phyloP scores from a whole-genome alignment of 2,888 invertebrate genomes.

The Linyphia triangularis region DNA sequence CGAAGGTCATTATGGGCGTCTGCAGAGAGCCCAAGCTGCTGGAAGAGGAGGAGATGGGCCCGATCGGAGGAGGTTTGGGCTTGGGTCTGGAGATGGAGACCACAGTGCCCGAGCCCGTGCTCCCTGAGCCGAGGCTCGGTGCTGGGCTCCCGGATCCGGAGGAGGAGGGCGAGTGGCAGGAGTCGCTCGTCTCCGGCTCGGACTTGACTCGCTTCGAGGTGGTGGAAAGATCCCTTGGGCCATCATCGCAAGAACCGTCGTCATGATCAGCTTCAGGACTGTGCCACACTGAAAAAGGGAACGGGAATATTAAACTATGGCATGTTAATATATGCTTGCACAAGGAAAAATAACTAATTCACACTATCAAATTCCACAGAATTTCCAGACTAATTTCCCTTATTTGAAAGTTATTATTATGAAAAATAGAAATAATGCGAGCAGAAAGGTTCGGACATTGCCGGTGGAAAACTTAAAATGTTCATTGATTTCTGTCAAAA shows the following conservation, averaged over 20 bases:
- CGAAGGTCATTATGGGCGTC: conserved; percentile 77
- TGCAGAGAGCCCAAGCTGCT: conserved; percentile 76
- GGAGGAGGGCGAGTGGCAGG: conserved; percentile 60
- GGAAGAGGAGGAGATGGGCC: conserved; percentile 24
- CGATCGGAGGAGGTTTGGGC: conserved; percentile 77
- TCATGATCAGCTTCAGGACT: conserved; percentile 30
- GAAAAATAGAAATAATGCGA: too few species aligned
- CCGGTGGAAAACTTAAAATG: too few species aligned
- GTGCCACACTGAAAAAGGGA: too few species aligned
- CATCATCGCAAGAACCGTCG: conserved; percentile 44
- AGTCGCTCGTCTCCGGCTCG: conserved; percentile 65
- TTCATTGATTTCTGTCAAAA: too few species aligned
- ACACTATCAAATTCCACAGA: too few species aligned
- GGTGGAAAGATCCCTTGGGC: conserved; percentile 55
- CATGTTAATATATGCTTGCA: too few species aligned
- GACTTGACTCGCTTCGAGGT: conserved; percentile 63
- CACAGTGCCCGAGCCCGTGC: conserved; percentile 42
- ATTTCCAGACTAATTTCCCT: too few species aligned
- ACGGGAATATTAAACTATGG: too few species aligned
- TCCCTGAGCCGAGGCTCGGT: conserved; percentile 53
- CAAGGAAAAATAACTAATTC: too few species aligned
- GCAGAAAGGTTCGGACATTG: too few species aligned
- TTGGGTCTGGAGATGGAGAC: conserved; percentile 58
- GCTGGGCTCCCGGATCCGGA: conserved; percentile 64
- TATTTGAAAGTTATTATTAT: too few species aligned